These are phyloP conservation scores for Crotalus adamanteus DNA, from an alignment of 2,797 vertebrate species.

Conservation along the genomic window DNA sequence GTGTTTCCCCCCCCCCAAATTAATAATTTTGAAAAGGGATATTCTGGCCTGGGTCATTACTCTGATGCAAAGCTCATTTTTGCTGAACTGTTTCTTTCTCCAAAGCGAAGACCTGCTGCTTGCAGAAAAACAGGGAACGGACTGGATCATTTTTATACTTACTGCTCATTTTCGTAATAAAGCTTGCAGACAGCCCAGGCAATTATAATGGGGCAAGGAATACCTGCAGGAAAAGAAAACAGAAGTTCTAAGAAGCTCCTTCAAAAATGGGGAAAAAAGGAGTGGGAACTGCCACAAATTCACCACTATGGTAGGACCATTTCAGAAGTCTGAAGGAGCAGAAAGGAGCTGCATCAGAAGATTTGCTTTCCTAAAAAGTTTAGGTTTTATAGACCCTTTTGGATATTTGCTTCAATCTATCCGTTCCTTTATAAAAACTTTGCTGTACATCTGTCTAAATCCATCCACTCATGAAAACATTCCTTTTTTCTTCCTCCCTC, in stretches of 20 bases:
- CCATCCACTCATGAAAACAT: neutral
- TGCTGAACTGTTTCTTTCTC: neutral
- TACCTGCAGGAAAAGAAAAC: constrained; percentile 73
- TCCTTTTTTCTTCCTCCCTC: neutral
- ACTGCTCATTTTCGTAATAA: constrained; percentile 96
- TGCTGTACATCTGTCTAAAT: neutral
- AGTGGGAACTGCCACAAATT: neutral
- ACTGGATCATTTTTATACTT: constrained; percentile 65
- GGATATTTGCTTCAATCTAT: neutral
- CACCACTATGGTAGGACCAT: neutral
- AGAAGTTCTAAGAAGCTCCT: neutral
- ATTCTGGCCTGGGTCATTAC: too few species aligned
- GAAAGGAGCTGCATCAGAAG: neutral
- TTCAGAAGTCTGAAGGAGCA: neutral
- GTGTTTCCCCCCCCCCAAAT: neutral
- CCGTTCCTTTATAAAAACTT: neutral
- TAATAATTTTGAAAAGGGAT: neutral
- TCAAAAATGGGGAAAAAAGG: neutral
- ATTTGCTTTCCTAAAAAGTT: neutral
- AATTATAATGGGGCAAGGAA: constrained; percentile 92
- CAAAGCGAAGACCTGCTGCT: neutral
- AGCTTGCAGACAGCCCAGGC: constrained; percentile 93
- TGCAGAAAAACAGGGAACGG: neutral
- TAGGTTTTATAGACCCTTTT: neutral
- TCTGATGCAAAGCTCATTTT: neutral